These are phyloP conservation scores for Epizoanthus stellaris DNA, from an alignment of 92 coral and sea anemone genomes.

Conservation along the genomic window DNA sequence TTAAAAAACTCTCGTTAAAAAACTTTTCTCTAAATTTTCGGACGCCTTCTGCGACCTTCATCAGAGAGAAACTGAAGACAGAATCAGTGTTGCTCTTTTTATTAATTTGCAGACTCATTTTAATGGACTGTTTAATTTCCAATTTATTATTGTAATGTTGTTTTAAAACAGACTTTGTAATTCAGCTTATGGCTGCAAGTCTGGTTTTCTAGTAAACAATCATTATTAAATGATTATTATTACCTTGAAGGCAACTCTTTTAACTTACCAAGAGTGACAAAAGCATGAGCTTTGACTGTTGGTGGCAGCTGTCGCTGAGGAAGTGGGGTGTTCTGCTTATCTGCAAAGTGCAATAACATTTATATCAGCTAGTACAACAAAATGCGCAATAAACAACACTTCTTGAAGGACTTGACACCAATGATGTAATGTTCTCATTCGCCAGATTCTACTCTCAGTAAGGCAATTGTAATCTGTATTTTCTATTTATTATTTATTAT, in stretches of 20 bases:
- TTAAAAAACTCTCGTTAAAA: too few relatives aligned
- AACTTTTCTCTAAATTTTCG: too few relatives aligned
- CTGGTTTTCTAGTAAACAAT: not conserved
- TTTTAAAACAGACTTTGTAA: too few relatives aligned
- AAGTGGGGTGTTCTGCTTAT: constrained; percentile 60
- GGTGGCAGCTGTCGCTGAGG: constrained; percentile 79
- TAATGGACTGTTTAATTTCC: not conserved
- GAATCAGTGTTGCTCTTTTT: too few relatives aligned
- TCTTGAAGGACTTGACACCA: not conserved
- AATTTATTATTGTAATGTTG: not conserved
- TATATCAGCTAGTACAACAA: not conserved
- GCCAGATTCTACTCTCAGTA: too few relatives aligned
- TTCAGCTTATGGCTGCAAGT: too few relatives aligned
- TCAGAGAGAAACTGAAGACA: too few relatives aligned
- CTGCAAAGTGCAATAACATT: not conserved
- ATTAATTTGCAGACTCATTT: too few relatives aligned
- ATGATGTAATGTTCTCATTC: too few relatives aligned
- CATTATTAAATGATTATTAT: not conserved
- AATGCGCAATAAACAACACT: not conserved
- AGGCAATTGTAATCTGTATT: too few relatives aligned
- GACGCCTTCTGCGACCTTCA: too few relatives aligned
- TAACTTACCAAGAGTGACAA: constrained; percentile 91
- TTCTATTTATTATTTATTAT: too few relatives aligned
- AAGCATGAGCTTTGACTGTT: constrained; percentile 96
- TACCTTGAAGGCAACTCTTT: not conserved